Percentiles rank a stretch among this genome's conserved stretches.
Evolutionary conservation across 2,797 vertebrate species (phyloP).

Genomic region (Bradypus variegatus): DNA sequence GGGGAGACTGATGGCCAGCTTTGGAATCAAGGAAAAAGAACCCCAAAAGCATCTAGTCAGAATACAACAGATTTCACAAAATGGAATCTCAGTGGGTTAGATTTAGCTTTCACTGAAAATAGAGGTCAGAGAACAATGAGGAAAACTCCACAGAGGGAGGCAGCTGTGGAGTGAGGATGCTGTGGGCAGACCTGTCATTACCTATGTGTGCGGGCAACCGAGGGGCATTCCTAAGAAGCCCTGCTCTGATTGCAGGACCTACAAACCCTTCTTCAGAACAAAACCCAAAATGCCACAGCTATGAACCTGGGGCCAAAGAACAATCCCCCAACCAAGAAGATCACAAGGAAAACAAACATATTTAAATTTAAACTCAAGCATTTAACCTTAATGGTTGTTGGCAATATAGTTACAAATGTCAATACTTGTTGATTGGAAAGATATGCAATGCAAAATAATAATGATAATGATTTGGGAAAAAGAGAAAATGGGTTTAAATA

Average conservation of each 20-base stretch:
- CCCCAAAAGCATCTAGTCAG: neutral
- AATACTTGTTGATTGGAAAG: neutral
- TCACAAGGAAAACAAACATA: too few relatives aligned
- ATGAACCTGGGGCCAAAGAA: too few relatives aligned
- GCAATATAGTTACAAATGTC: accelerated
- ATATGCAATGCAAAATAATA: too few relatives aligned
- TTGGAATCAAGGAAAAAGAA: neutral
- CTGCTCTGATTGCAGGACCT: neutral
- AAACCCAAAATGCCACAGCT: neutral
- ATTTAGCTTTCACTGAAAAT: neutral
- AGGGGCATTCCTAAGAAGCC: too few relatives aligned
- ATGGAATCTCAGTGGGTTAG: neutral
- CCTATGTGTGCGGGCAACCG: neutral
- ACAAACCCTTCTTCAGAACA: neutral
- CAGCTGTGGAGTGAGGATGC: accelerated
- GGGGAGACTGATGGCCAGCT: too few relatives aligned
- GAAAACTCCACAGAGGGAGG: too few relatives aligned
- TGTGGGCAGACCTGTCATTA: neutral
- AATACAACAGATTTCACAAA: neutral
- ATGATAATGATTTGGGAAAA: too few relatives aligned
- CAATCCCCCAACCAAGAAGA: too few relatives aligned
- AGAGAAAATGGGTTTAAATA: neutral
- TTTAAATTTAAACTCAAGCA: too few relatives aligned
- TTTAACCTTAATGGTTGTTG: accelerated
- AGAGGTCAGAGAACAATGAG: neutral